Evolutionary conservation across 2,113 vertebrate genomes (phyloP), one percentile per base, ranked within the genome.

Genomic region (Dryoscopus gambensis): DNA sequence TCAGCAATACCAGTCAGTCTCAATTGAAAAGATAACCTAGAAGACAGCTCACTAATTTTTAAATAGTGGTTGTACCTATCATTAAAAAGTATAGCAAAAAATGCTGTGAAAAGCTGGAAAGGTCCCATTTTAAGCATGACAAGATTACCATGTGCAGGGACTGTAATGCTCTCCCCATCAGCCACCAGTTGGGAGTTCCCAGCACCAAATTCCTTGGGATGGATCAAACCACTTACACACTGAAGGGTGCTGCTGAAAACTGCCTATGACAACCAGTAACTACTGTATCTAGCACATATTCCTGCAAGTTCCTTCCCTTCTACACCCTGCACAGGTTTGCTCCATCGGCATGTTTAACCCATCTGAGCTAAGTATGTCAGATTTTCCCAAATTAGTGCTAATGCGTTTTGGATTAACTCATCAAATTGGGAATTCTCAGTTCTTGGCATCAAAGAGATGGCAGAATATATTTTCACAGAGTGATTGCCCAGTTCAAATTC

Each of bases 361-460:
- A 53, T 63, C 42, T 82, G 77, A 95, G 84, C 57, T 62, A 87
- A 89, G 87, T 39, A 60, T 0, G 0, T 55, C 77, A 91, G 87
- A 79, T 77, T 89, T 83, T 75, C 74, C 85, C 74, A 94, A 91
- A 97, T 95, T 89, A 95, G 60, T 42, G 63, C 70, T 93, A 96
- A 94, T 84, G 69, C 70, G 95, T 89, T 96, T 92, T 89, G 74
- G 91, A 93, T 95, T 95, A 90, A 62, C 47, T 89, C 2, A 4
- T 92, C 83, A 78, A 84, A 84, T 60, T 70, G 92, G 87, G 91
- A 97, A 96, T 95, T 90, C 79, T 93, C 73, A 76, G 73, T 92
- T 92, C 82, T 73, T 9, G 0, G 85, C 73, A 96, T 94, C 91
- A 95, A 96, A 95, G 91, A 91, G 52, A 65, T 57, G 63, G 84